Evolutionary conservation across 2,797 vertebrate species (phyloP).

Genomic region (Lutjanus campechanus): DNA sequence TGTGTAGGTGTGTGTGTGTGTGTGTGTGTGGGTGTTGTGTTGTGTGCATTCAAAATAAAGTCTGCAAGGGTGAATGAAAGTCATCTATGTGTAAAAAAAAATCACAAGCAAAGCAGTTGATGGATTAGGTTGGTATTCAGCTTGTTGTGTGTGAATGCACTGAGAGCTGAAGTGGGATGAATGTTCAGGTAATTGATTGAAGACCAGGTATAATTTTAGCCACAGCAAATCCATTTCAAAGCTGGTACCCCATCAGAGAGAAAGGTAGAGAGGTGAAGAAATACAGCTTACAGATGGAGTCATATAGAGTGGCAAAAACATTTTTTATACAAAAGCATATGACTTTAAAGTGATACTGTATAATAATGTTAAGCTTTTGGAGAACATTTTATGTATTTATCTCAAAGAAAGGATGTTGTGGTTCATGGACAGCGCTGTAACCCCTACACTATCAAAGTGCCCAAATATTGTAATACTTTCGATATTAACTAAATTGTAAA

Average conservation of each 20-base stretch:
- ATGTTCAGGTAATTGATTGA: slow-evolving; percentile 77
- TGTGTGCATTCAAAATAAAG: slow-evolving; percentile 5
- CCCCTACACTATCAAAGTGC: background rate
- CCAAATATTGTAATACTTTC: background rate
- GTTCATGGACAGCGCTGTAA: background rate
- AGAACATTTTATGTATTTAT: background rate
- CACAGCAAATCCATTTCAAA: slow-evolving; percentile 84
- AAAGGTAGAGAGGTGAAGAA: slow-evolving; percentile 25
- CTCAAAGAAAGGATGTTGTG: background rate
- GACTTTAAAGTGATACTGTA: background rate
- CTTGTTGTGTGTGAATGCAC: slow-evolving; percentile 51
- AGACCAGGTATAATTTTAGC: slow-evolving; percentile 79
- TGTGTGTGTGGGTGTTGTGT: slow-evolving; percentile 8
- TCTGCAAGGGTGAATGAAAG: slow-evolving; percentile 56
- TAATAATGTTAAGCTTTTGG: background rate
- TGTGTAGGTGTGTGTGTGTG: background rate
- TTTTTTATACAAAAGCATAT: background rate
- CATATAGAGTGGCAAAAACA: background rate
- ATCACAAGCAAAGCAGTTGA: slow-evolving; percentile 16
- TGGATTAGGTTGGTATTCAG: slow-evolving; percentile 41
- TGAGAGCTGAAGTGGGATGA: slow-evolving; percentile 24
- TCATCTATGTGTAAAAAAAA: slow-evolving; percentile 25
- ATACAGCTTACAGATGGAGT: background rate
- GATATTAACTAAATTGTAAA: background rate
- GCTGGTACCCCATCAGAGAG: slow-evolving; percentile 71